These are phyloP conservation scores for Catharus fuscescens DNA, from an alignment of 2,113 vertebrate species.

Conservation along the genomic window DNA sequence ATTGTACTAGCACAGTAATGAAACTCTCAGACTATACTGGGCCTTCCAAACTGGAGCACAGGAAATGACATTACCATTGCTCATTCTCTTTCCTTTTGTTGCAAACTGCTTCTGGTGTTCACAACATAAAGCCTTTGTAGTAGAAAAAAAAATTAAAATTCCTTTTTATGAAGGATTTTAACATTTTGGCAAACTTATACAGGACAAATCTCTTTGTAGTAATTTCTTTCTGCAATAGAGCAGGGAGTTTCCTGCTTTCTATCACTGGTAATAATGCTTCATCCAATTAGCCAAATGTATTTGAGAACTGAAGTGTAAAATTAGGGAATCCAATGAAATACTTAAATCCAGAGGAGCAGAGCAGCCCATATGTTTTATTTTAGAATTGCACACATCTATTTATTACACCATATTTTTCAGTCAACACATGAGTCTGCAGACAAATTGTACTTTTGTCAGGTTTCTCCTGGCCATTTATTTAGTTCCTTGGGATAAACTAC, in stretches of 20 bases:
- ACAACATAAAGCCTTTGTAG: background rate
- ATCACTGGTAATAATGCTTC: background rate
- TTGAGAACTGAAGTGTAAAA: background rate
- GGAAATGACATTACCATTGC: background rate
- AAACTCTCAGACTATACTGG: background rate
- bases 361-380: background rate
- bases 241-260: background rate
- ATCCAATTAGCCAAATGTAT: background rate
- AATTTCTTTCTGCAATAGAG: background rate
- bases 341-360: background rate
- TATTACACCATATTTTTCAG: background rate
- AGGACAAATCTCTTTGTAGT: background rate
- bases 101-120: background rate
- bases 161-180: background rate
- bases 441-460: background rate
- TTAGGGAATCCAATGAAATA: background rate
- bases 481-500: background rate
- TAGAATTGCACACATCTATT: background rate
- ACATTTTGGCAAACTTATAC: background rate
- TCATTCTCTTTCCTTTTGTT: background rate
- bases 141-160: background rate
- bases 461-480: background rate
- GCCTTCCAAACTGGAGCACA: background rate
- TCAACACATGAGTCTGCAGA: background rate
- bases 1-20: background rate